These are phyloP conservation scores for Acrobasis consociella DNA, from an alignment of 2,888 invertebrate species.

Conservation along the genomic window DNA sequence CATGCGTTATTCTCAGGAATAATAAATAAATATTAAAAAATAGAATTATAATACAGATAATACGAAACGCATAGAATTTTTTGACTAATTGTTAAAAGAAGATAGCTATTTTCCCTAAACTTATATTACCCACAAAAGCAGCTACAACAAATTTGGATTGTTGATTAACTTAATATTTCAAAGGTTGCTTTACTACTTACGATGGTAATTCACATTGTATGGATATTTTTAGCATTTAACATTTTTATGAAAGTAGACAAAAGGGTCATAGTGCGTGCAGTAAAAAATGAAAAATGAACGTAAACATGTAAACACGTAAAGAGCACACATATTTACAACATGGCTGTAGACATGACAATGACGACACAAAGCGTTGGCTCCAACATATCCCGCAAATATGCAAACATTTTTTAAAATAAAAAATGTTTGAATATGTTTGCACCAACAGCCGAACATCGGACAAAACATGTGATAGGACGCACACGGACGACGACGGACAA, in stretches of 20 bases:
- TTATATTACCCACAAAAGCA: too few relatives aligned
- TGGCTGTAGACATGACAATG: slow-evolving; percentile 18
- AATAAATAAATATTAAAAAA: too few relatives aligned
- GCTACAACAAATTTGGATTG: too few relatives aligned
- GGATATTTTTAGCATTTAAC: background rate
- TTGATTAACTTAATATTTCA: too few relatives aligned
- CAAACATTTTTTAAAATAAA: background rate
- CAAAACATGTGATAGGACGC: slow-evolving; percentile 35
- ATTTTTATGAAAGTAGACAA: background rate
- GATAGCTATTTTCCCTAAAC: too few relatives aligned
- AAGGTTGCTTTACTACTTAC: background rate
- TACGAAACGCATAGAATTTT: too few relatives aligned
- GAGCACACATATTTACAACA: slow-evolving; percentile 43
- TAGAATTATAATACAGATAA: too few relatives aligned
- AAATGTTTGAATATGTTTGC: slow-evolving; percentile 36
- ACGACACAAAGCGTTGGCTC: slow-evolving; percentile 25
- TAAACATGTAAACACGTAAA: slow-evolving; percentile 27
- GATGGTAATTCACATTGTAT: too few relatives aligned
- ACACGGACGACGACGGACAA: slow-evolving; percentile 36
- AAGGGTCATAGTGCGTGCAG: slow-evolving; percentile 41
- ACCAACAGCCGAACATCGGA: slow-evolving; percentile 41
- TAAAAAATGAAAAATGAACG: slow-evolving; percentile 26
- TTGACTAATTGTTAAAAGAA: too few relatives aligned
- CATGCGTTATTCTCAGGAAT: too few relatives aligned
- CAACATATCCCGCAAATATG: slow-evolving; percentile 28